Evolutionary conservation across 2,888 invertebrate species (phyloP), one percentile per base, ranked within the genome.

Genomic region (Trissoscelio sp.): DNA sequence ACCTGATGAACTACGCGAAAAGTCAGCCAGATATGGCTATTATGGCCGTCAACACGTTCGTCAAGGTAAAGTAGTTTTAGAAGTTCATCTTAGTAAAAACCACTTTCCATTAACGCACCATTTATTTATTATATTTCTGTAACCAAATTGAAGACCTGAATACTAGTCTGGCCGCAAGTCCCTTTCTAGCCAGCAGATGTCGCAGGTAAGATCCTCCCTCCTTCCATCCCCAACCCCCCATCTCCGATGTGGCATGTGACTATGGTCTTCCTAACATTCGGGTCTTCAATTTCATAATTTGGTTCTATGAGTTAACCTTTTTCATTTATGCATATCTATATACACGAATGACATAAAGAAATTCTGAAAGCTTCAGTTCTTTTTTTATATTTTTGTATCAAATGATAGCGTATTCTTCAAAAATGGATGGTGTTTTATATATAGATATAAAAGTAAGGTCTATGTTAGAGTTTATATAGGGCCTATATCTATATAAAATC

Each of bases 1-100:
- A 99, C 91, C 93, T 99, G 87, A 99, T 99, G 99, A 99, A 99
- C 92, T 99, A 99, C 92, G 99, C 99, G 67, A 99, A 99, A 92
- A 98, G 98, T 66, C 99, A 99, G 92, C 99, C 99, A 0, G 99
- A 99, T 91, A 98, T 99, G 97, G 99, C 99, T 69, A 99, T 99
- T 81, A 99, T 99, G 99, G 99, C 99, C 9, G 99, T 99, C 75
- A 99, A 99, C 92, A 99, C 99, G 5, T 99, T 99, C 93, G 99
- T 99, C 84, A 99, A 99, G 96, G 98, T 98, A 93, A 91, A 83
- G 88, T 89, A 86, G 83, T n/a, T 84, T 85, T 87, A 82, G 83
- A 85, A 81, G 67, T 79, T 82, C 51, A 51, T 34, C 16, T 18
- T 20, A 70, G 18, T 80, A 70, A 81, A 79, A 3, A 7, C 4